Percentiles rank a stretch among this genome's conserved stretches.
These are phyloP conservation scores for Toxonevra muliebris DNA, from an alignment of 2,888 invertebrate genomes.

Conservation along the genomic window DNA sequence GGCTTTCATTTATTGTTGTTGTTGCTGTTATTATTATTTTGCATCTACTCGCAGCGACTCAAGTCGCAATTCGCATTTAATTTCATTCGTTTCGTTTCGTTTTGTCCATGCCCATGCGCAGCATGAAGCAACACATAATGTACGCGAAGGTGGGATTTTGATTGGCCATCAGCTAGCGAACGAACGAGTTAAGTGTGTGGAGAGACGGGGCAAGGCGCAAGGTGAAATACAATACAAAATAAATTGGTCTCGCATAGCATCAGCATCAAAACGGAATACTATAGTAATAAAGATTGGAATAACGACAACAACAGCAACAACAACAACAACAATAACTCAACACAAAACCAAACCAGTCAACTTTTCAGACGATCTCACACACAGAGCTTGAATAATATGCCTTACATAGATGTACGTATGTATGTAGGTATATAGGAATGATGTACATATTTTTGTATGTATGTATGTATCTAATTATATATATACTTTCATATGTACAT, in stretches of 20 bases:
- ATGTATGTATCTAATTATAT: conserved; percentile 1
- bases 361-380: not conserved
- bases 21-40: not conserved
- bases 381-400: conserved; percentile 22
- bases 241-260: no score
- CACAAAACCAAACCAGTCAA: conserved; percentile 3
- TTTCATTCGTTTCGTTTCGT: not conserved
- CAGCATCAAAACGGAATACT: no score
- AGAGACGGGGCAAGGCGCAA: no score
- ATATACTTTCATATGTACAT: conserved; percentile 22
- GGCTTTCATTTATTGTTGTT: not conserved
- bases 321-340: not conserved
- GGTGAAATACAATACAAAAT: no score
- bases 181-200: not conserved
- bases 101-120: conserved; percentile 8
- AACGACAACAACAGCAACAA: not conserved
- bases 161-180: conserved; percentile 28
- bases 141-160: conserved; percentile 34
- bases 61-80: conserved; percentile 1
- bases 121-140: conserved; percentile 27
- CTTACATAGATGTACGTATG: no score
- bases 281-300: no score
- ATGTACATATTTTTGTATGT: conserved; percentile 3
- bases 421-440: no score
- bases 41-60: not conserved